Conservation (phyloP, 2,797 vertebrate species). For the Loriculus beryllinus region DNA sequence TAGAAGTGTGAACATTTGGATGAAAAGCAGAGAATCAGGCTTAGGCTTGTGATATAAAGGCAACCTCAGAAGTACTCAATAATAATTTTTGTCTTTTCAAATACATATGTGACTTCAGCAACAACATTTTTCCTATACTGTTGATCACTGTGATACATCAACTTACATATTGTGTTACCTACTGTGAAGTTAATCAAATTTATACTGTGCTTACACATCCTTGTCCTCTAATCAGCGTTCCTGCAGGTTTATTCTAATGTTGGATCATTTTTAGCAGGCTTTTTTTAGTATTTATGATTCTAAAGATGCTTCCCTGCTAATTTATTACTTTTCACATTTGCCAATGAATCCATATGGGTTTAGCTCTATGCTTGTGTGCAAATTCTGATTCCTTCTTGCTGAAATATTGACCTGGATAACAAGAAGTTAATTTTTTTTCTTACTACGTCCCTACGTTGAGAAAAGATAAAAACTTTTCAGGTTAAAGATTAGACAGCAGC, state of each 20-base stretch:
- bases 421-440: not conserved
- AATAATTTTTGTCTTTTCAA: not conserved
- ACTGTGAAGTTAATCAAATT: not conserved
- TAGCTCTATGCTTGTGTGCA: not conserved
- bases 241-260: not conserved
- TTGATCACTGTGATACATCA: not conserved
- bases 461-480: not conserved
- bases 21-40: not conserved
- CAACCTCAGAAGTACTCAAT: not conserved
- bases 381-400: not conserved
- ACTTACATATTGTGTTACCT: not conserved
- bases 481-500: not conserved
- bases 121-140: not conserved
- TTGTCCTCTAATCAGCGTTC: slow-evolving; percentile 8
- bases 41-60: not conserved
- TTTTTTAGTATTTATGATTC: not conserved
- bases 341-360: not conserved
- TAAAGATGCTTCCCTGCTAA: not conserved
- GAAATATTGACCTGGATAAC: not conserved
- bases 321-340: not conserved
- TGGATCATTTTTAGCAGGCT: not conserved
- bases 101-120: not conserved
- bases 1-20: not conserved
- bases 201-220: not conserved
- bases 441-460: not conserved